A percentile compares a stretch with the other conserved stretches of the same genome.
Conservation (phyloP, 2,113 vertebrate species). For the Rhinoderma darwinii region DNA sequence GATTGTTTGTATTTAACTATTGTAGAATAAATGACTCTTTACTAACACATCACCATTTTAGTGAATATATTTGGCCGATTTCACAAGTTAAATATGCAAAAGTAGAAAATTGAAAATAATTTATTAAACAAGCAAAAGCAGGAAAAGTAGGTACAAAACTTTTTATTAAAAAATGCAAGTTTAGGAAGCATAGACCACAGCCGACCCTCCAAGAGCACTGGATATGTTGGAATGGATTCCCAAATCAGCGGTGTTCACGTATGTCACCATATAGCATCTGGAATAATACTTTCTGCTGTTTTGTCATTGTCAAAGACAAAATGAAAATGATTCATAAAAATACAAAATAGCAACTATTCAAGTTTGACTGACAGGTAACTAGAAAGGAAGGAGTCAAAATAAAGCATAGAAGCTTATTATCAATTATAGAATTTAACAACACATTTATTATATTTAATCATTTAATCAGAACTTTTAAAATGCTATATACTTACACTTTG, state of each 20-base stretch:
- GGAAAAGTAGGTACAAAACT: constrained; percentile 27
- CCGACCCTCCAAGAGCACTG: not conserved
- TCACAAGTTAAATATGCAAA: constrained; percentile 45
- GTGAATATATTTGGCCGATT: constrained; percentile 53
- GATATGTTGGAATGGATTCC: constrained; percentile 12
- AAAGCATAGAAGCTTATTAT: not conserved
- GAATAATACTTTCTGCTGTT: not conserved
- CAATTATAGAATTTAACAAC: not conserved
- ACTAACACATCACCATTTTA: constrained; percentile 31
- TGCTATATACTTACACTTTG: not conserved
- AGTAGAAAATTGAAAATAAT: constrained; percentile 42
- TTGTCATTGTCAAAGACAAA: not conserved
- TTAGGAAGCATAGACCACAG: constrained; percentile 26
- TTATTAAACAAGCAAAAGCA: constrained; percentile 27
- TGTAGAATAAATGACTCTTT: not conserved
- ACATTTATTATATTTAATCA: not conserved
- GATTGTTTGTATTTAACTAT: not conserved
- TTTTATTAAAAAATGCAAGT: constrained; percentile 16
- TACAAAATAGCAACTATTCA: not conserved
- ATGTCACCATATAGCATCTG: not conserved
- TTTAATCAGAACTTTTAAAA: not conserved
- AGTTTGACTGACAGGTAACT: not conserved
- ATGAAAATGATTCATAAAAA: not conserved
- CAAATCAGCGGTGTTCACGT: not conserved
- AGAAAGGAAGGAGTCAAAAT: not conserved